Base-by-base conservation (phyloP, 92 coral and sea anemone genomes). In the Ricordea florida region DNA sequence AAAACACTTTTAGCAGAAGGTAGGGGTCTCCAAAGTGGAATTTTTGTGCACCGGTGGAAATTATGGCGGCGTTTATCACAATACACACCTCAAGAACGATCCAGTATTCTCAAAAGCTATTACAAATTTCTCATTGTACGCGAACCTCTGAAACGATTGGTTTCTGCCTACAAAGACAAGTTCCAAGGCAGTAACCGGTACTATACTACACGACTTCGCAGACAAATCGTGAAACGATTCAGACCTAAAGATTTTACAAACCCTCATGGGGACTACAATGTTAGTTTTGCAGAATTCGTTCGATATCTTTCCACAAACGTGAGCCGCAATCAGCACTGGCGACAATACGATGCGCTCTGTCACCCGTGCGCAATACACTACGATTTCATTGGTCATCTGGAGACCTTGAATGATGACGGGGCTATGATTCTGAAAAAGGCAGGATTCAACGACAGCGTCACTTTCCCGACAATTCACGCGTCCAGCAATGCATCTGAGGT, bases 401-500 rank as follows among this genome's bases (percentile, higher is more conserved):
- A 63, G 53, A 63, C 70, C 35, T n/a, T 63, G 4, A 28, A 16
- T 3, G 38, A 15, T 3, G 70, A 63, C 36, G 70, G 37, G 10
- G 26, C 70, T 2, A 24, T 63, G 10, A 0, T 63, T 4, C 37
- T 63, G 18, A 42, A 63, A 63, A n/a, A 20, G 73, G 57, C 57
- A 58, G 57, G 73, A 66, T 29, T 66, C 32, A 58, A 46, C 44
- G 58, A 13, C 73, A 43, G 58, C 73, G 45, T 22, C 3, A 46
- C 21, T 66, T 66, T 66, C 59, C 58, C 73, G 73, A 42, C 73
- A 66, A 18, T 66, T 6, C 58, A 66, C 45, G 8, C 20, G 4
- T 46, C 73, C 30, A 66, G 57, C 20, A 20, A 20, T n/a, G 1
- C 57, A 17, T 5, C 4, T 30, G 73, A 66, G 33, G 58, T 66